phyloP scores from a whole-genome alignment of 1,140 invertebrate genomes.

The Drosophila ambigua region DNA sequence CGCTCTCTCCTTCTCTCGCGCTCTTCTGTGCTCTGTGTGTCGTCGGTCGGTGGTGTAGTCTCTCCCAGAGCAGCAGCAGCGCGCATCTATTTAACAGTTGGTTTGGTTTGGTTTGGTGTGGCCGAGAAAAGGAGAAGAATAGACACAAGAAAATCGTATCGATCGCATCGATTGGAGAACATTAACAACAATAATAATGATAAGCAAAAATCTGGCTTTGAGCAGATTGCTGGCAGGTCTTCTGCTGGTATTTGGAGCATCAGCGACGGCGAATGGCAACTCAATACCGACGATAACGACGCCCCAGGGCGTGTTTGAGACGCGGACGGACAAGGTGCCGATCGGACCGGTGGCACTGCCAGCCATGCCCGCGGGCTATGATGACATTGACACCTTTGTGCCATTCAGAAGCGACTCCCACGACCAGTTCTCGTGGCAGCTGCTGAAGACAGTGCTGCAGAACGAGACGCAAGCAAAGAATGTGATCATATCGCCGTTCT shows the following conservation, averaged over 20 bases:
- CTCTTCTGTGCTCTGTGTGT: slow-evolving; percentile 5
- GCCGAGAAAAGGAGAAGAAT: slow-evolving; percentile 35
- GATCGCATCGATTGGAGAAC: slow-evolving; percentile 8
- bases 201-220: slow-evolving; percentile 37
- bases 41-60: not conserved
- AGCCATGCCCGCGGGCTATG: slow-evolving; percentile 35
- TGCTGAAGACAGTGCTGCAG: slow-evolving; percentile 84
- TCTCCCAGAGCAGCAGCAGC: slow-evolving; percentile 7
- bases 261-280: slow-evolving; percentile 40
- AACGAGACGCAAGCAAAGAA: slow-evolving; percentile 85
- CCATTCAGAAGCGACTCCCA: slow-evolving; percentile 85
- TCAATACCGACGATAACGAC: slow-evolving; percentile 63
- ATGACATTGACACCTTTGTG: slow-evolving; percentile 85
- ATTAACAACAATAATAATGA: slow-evolving; percentile 44
- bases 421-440: slow-evolving; percentile 86
- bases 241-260: slow-evolving; percentile 23
- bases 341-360: not conserved
- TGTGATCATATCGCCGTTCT: slow-evolving; percentile 91
- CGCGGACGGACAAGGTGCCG: slow-evolving; percentile 57
- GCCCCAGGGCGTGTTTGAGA: slow-evolving; percentile 69
- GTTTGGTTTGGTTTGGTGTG: slow-evolving; percentile 19
- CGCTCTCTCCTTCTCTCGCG: not conserved
- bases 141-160: slow-evolving; percentile 23
- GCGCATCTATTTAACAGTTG: slow-evolving; percentile 46
- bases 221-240: slow-evolving; percentile 22